phyloP scores from a whole-genome alignment of 2,113 vertebrate species.

The Nycticryphes semicollaris region DNA sequence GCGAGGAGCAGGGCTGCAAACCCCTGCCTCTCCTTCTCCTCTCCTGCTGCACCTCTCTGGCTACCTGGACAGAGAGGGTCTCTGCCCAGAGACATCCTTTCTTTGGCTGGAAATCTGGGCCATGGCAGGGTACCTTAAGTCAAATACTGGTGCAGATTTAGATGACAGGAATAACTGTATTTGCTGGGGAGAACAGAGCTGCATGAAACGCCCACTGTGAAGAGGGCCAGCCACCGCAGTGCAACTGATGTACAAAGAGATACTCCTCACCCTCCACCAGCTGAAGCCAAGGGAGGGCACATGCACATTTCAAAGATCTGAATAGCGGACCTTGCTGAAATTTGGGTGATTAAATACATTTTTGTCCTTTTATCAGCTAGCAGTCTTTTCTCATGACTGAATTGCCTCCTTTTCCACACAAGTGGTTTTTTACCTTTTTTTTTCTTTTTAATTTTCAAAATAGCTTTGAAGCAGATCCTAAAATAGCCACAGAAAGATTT shows the following conservation, averaged over 20 bases:
- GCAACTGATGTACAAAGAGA: neutral
- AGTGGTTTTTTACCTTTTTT: neutral
- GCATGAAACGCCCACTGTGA: neutral
- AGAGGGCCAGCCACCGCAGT: too few relatives aligned
- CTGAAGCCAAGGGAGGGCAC: neutral
- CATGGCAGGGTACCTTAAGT: neutral
- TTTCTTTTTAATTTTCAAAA: neutral
- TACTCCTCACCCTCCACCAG: neutral
- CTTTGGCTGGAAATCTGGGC: neutral
- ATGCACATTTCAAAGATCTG: neutral
- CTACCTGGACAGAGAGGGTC: neutral
- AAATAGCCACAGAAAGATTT: neutral
- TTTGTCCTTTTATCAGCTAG: neutral
- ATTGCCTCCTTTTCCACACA: neutral
- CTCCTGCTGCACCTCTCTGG: accelerated
- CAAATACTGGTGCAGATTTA: neutral
- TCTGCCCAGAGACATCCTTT: neutral
- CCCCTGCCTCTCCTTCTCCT: neutral
- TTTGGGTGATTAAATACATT: neutral
- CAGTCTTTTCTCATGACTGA: neutral
- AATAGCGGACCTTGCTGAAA: neutral
- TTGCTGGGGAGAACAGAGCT: neutral
- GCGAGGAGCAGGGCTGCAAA: neutral
- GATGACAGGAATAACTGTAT: neutral
- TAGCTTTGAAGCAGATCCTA: neutral